Evolutionary conservation across 2,113 vertebrate genomes (phyloP), one percentile per base, ranked within the genome.

Genomic region (Sinocyclocheilus maitianheensis): DNA sequence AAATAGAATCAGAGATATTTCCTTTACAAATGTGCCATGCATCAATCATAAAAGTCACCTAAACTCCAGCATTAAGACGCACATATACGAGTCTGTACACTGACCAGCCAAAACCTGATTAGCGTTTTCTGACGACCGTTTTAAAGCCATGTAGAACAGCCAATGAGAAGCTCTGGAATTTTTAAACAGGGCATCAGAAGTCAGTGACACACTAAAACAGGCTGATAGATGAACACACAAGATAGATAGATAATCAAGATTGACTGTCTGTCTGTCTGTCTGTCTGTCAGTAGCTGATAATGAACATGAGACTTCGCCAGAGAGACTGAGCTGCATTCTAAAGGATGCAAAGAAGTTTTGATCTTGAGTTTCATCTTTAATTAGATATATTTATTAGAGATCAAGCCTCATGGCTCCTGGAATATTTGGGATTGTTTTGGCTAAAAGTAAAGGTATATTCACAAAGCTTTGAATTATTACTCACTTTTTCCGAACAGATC

Each of bases 101-200:
- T 37, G 63, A 82, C 80, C 80, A 53, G 63, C 80, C 80, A 55
- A 82, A 51, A 82, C 46, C 46, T 8, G 80, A 82, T 82, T 82
- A 67, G 43, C 26, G 4, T 30, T 69, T 69, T 22, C 43, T 12
- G 26, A 53, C 43, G 53, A 11, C 63, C 5, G 1, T 51, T 62
- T 81, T 65, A 65, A 67, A 81, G 37, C n/a, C 46, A 24, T 79
- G 55, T 80, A 79, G 77, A 43, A 71, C 63, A 82, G 63, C 80
- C 80, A 69, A 82, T 82, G 16, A 82, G 10, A 9, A 81, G 62
- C 79, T 30, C 7, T 34, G 79, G 60, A 18, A 14, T 11, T 43
- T 65, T 48, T 13, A 22, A 30, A 51, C 14, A 51, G 63, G 63
- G 24, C 9, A 22, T 26, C 14, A 8, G 60, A 18, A 9, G 4